Conservation (phyloP, 2,888 invertebrate genomes). For the Tipula confusa region DNA sequence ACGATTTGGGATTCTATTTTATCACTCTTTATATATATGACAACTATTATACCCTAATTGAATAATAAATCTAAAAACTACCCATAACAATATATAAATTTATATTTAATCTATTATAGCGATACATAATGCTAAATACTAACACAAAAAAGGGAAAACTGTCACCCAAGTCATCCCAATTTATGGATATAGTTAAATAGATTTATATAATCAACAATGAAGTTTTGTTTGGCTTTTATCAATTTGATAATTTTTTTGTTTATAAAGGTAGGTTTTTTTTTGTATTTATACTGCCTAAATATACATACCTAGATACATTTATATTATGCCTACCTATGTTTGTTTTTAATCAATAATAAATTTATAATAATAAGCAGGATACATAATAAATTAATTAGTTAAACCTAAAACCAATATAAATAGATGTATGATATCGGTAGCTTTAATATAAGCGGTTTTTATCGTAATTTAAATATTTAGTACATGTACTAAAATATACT, state of each 20-base stretch:
- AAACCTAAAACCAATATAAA: too few relatives aligned
- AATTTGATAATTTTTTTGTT: background rate
- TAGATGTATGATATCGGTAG: too few relatives aligned
- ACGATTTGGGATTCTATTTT: too few relatives aligned
- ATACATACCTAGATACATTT: background rate
- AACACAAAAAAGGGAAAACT: background rate
- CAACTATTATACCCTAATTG: background rate
- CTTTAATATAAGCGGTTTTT: too few relatives aligned
- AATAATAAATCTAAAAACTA: background rate
- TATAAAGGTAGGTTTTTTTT: background rate
- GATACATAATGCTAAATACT: too few relatives aligned
- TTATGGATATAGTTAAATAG: background rate
- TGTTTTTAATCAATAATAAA: background rate
- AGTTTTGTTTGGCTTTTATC: background rate
- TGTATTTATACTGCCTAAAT: too few relatives aligned
- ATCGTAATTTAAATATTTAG: background rate
- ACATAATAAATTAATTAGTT: background rate
- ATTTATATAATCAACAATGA: background rate
- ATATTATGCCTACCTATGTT: background rate
- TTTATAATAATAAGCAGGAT: background rate
- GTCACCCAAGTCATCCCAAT: background rate
- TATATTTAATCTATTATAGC: background rate
- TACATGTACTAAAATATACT: background rate
- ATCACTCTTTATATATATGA: too few relatives aligned
- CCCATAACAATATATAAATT: background rate